A percentile compares a stretch with the other conserved stretches of the same genome.
Evolutionary conservation across 2,888 invertebrate species (phyloP).

Genomic region (Ochropleura plecta): DNA sequence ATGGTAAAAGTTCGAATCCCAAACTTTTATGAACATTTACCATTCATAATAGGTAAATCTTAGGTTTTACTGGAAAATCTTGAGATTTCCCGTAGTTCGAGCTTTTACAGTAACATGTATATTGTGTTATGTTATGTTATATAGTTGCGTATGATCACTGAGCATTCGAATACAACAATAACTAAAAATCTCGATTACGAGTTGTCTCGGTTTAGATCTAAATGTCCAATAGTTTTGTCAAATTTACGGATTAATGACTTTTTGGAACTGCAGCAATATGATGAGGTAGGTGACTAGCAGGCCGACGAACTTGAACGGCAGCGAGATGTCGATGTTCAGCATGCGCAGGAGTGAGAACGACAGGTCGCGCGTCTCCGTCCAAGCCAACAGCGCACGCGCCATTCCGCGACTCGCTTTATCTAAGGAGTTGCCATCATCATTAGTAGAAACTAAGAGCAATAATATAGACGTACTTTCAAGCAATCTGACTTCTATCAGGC

Average conservation of each 20-base stretch:
- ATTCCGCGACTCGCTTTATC: constrained; percentile 80
- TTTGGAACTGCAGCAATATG: constrained; percentile 82
- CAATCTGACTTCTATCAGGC: neutral
- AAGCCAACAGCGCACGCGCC: constrained; percentile 79
- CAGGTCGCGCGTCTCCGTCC: constrained; percentile 81
- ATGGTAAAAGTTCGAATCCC: too few species aligned
- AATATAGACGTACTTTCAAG: neutral
- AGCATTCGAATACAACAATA: too few species aligned
- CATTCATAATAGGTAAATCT: too few species aligned
- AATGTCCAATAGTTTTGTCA: neutral
- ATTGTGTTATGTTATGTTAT: too few species aligned
- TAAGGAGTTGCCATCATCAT: constrained; percentile 67
- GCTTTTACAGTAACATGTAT: too few species aligned
- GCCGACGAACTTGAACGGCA: constrained; percentile 82
- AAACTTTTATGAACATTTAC: too few species aligned
- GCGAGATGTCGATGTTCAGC: constrained; percentile 81
- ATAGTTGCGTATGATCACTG: too few species aligned
- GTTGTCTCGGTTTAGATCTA: too few species aligned
- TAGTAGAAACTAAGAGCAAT: neutral
- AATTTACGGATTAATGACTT: constrained; percentile 75
- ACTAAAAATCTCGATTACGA: too few species aligned
- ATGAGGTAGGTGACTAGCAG: constrained; percentile 83
- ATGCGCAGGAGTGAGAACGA: constrained; percentile 83
- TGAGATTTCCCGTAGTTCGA: too few species aligned
- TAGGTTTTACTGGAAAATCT: too few species aligned